These are phyloP conservation scores for Gerris lacustris DNA, from an alignment of 2,888 invertebrate genomes.

Conservation along the genomic window DNA sequence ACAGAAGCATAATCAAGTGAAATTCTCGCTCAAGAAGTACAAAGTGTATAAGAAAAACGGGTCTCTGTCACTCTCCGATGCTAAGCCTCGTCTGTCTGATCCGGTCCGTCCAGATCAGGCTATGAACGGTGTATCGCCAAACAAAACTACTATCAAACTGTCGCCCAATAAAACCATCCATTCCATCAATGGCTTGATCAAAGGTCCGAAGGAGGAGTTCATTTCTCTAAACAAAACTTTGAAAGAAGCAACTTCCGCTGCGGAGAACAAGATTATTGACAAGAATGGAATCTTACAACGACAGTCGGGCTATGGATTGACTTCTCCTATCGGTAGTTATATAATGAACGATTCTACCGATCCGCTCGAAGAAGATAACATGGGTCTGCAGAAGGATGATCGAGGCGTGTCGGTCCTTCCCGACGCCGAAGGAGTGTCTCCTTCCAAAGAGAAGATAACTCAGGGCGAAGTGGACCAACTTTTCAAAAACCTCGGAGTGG, in stretches of 20 bases:
- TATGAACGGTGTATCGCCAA: slow-evolving; percentile 25
- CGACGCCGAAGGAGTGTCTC: background rate
- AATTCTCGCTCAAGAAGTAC: background rate
- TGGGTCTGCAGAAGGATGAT: slow-evolving; percentile 37
- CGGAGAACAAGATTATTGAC: background rate
- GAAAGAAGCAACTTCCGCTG: slow-evolving; percentile 6
- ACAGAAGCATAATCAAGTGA: background rate
- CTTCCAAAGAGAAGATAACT: slow-evolving; percentile 41
- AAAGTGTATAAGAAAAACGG: background rate
- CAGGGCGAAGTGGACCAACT: slow-evolving; percentile 53
- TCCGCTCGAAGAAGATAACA: slow-evolving; percentile 37
- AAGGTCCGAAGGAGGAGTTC: slow-evolving; percentile 25
- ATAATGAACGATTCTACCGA: slow-evolving; percentile 27
- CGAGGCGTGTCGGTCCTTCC: slow-evolving; percentile 31
- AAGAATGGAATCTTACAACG: slow-evolving; percentile 8
- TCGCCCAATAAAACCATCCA: slow-evolving; percentile 9
- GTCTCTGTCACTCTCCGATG: background rate
- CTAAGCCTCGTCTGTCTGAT: background rate
- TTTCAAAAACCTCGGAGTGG: slow-evolving; percentile 44
- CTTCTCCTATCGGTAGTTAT: slow-evolving; percentile 26
- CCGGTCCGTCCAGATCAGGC: slow-evolving; percentile 1
- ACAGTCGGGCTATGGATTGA: slow-evolving; percentile 22
- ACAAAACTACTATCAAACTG: slow-evolving; percentile 12
- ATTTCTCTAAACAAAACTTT: slow-evolving; percentile 20
- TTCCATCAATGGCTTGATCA: slow-evolving; percentile 25